A percentile compares a stretch with the other conserved stretches of the same genome.
phyloP scores from a whole-genome alignment of 2,113 vertebrate genomes.

The Platichthys flesus region DNA sequence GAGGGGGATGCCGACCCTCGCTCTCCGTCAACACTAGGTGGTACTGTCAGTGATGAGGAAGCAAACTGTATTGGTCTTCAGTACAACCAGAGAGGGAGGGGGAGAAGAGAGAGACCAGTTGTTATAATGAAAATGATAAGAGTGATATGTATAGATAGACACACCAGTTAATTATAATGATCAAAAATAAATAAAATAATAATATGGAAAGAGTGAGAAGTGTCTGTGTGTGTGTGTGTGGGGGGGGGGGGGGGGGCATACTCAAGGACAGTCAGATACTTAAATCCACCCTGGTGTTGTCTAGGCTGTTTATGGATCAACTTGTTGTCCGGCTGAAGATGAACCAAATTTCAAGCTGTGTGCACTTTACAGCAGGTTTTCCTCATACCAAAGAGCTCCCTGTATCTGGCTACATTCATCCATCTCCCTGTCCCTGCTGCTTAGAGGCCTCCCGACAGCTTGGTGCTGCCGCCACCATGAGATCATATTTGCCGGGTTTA shows the following conservation, averaged over 20 bases:
- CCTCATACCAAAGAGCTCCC: not conserved
- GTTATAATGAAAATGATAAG: too few species aligned
- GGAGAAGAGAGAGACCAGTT: too few species aligned
- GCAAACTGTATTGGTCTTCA: too few species aligned
- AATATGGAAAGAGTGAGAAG: too few species aligned
- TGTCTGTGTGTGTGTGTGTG: too few species aligned
- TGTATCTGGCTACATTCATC: not conserved
- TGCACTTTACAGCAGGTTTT: not conserved
- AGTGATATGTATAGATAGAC: too few species aligned
- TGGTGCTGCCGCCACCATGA: not conserved
- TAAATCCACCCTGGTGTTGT: not conserved
- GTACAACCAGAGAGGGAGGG: too few species aligned
- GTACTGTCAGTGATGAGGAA: not conserved
- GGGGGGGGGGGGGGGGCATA: too few species aligned
- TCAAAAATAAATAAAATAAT: too few species aligned
- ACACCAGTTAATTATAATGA: too few species aligned
- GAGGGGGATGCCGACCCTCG: slow-evolving; percentile 6
- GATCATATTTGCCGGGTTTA: too few species aligned
- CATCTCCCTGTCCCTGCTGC: not conserved
- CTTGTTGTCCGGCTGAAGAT: not conserved
- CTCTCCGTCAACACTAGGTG: slow-evolving; percentile 10
- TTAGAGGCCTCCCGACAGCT: not conserved
- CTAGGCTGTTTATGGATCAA: not conserved
- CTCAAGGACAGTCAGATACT: not conserved
- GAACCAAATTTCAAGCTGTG: not conserved